These are phyloP conservation scores for Hoplodrina blanda DNA, from an alignment of 2,888 invertebrate genomes.

Conservation along the genomic window DNA sequence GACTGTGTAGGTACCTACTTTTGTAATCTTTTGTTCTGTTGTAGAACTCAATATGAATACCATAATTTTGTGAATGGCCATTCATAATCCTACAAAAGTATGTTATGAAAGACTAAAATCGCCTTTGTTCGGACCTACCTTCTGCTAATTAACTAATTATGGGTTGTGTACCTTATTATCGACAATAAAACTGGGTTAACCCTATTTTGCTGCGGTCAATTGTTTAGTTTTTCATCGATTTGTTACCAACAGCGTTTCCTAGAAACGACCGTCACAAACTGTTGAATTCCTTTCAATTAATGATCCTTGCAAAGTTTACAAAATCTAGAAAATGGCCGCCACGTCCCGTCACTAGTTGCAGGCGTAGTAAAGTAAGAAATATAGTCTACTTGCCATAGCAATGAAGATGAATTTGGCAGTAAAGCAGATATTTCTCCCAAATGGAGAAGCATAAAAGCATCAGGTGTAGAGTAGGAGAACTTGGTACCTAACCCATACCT, in stretches of 20 bases:
- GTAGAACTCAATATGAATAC: neutral
- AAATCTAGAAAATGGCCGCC: constrained; percentile 5
- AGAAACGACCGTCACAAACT: no score
- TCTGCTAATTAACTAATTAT: constrained; percentile 30
- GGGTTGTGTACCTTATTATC: constrained; percentile 14
- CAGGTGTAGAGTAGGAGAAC: no score
- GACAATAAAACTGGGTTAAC: constrained; percentile 40
- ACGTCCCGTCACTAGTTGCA: neutral
- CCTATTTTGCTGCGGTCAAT: neutral
- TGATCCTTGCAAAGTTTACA: neutral
- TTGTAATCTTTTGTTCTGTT: neutral
- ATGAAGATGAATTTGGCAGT: neutral
- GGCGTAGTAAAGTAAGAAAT: neutral
- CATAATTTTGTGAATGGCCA: neutral
- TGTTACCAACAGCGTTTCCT: neutral
- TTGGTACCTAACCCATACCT: no score
- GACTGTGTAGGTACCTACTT: no score
- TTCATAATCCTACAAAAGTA: neutral
- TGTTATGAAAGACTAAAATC: neutral
- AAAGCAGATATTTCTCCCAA: no score
- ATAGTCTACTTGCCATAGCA: neutral
- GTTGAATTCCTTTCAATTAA: neutral
- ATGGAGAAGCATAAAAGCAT: no score
- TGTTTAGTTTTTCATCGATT: neutral
- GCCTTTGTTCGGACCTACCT: neutral